Evolutionary conservation across 2,113 vertebrate genomes (phyloP), one percentile per base, ranked within the genome.

Genomic region (Chamaetylas fuelleborni): DNA sequence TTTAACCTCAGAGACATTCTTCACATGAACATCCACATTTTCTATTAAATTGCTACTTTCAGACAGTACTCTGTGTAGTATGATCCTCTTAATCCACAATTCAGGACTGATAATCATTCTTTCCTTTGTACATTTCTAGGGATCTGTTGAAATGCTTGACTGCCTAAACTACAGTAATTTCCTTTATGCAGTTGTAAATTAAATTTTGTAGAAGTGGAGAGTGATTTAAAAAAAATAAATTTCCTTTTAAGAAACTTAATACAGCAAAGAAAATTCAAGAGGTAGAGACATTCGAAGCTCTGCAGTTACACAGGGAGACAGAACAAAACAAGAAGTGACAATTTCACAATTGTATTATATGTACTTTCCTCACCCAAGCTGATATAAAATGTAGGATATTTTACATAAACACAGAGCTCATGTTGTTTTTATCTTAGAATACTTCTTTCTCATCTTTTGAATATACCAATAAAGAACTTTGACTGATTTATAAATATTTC

Each of bases 101-200:
- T 95, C 60, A 87, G 70, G 82, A 61, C 36, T 76, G 76, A 87
- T 90, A 96, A 96, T 86, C 45, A 69, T 95, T 95, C 71, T 90
- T 93, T 73, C 78, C 61, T 95, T 94, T 90, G 81, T 90, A 72
- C 51, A 88, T 70, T 90, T 92, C 69, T 79, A 95, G 81, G 90
- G 81, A 95, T 81, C 88, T 94, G 66, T 66, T 91, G 88, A 96
- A 95, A 96, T 91, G 90, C 90, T 91, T 95, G 70, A 72, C 81
- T 96, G 93, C 86, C 91, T 95, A 92, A 97, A 96, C 91, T 93
- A 81, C 64, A 74, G 77, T 91, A 64, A 96, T 94, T 94, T 96
- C 70, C 65, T 96, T 91, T 95, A 91, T 81, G 81, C 66, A 92
- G 86, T 36, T 91, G 65, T n/a, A 96, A 96, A 81, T 94, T 83